Conservation (phyloP, 1,140 invertebrate species). For the Bombus sibiricus region DNA sequence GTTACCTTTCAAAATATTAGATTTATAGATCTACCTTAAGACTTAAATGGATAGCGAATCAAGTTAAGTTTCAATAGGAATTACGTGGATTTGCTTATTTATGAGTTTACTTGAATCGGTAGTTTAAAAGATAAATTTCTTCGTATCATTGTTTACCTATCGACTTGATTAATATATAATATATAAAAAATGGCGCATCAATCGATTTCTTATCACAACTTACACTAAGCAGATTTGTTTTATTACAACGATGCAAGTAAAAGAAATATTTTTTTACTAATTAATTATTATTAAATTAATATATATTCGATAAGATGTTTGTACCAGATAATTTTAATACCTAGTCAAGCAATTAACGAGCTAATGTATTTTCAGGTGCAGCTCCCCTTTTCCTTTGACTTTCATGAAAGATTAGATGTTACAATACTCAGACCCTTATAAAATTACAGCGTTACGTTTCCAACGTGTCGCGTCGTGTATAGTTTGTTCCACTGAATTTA, state of each 20-base stretch:
- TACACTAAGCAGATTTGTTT: too few relatives aligned
- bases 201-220: background rate
- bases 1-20: too few relatives aligned
- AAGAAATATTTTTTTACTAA: background rate
- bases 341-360: background rate
- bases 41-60: too few relatives aligned
- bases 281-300: background rate
- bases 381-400: background rate
- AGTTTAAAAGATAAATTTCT: background rate
- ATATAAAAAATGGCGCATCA: background rate
- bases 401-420: background rate
- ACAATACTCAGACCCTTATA: background rate
- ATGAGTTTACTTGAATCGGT: background rate
- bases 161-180: background rate
- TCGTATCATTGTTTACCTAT: background rate
- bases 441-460: background rate
- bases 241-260: too few relatives aligned
- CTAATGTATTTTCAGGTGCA: too few relatives aligned
- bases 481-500: background rate
- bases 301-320: background rate
- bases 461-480: background rate
- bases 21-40: too few relatives aligned
- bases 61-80: too few relatives aligned
- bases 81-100: too few relatives aligned
- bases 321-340: background rate